These are phyloP conservation scores for Neopipo cinnamomea DNA, from an alignment of 2,113 vertebrate genomes.

Conservation along the genomic window DNA sequence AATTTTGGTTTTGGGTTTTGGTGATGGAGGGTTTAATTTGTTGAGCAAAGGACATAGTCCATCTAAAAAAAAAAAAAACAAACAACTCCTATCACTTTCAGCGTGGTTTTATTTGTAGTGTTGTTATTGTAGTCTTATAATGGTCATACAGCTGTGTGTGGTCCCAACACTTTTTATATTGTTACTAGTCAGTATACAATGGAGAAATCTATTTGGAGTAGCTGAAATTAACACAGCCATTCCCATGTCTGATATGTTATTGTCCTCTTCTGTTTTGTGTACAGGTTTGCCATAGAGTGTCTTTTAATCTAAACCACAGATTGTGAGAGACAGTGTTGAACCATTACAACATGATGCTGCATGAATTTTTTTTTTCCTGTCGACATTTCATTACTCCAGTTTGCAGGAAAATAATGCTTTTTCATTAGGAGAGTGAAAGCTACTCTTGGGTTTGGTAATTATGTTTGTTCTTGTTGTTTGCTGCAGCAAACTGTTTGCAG, in stretches of 20 bases:
- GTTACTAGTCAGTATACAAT: not conserved
- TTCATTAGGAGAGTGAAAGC: not conserved
- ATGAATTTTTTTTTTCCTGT: not conserved
- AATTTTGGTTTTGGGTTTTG: not conserved
- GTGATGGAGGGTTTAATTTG: not conserved
- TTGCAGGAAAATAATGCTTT: not conserved
- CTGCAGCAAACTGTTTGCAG: conserved; percentile 91
- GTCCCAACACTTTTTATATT: not conserved
- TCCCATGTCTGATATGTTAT: not conserved
- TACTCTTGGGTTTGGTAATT: not conserved
- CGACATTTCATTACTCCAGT: not conserved
- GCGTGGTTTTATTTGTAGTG: not conserved
- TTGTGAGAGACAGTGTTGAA: not conserved
- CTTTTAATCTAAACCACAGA: not conserved
- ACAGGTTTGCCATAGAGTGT: not conserved
- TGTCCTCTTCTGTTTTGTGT: not conserved
- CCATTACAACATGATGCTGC: not conserved
- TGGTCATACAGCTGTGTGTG: not conserved
- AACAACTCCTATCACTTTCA: not conserved
- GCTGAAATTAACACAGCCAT: not conserved
- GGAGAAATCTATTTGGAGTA: not conserved
- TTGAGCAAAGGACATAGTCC: not conserved
- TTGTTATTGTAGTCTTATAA: not conserved
- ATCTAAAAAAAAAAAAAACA: fast-evolving
- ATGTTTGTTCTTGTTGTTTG: not conserved